Percentiles rank a stretch among this genome's conserved stretches.
phyloP scores from a whole-genome alignment of 2,797 vertebrate genomes.

The Chelon labrosus region DNA sequence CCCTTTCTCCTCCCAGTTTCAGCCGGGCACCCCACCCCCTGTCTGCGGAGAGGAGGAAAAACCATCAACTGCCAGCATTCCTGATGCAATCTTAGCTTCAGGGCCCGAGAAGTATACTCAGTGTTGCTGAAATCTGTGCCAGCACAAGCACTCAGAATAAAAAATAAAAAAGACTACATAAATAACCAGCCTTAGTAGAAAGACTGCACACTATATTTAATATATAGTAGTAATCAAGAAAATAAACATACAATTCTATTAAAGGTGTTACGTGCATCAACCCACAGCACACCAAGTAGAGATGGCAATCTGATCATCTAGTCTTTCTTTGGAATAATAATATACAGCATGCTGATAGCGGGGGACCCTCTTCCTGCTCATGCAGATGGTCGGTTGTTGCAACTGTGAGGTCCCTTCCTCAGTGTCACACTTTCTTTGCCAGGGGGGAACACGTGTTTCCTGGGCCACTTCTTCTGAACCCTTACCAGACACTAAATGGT shows the following conservation, averaged over 20 bases:
- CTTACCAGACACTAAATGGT: background rate
- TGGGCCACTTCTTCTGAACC: constrained; percentile 23
- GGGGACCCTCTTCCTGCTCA: constrained; percentile 53
- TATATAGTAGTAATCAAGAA: background rate
- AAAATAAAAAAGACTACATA: background rate
- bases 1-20: constrained; percentile 70
- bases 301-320: background rate
- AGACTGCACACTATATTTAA: background rate
- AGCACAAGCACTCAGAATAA: background rate
- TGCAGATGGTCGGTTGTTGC: constrained; percentile 73
- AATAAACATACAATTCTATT: background rate
- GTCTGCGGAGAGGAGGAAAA: constrained; percentile 54
- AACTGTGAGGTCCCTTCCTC: constrained; percentile 61
- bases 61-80: constrained; percentile 51
- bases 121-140: background rate
- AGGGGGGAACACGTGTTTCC: constrained; percentile 28
- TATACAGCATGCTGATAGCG: background rate
- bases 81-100: constrained; percentile 64
- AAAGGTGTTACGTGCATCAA: background rate
- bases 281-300: background rate
- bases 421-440: constrained; percentile 55
- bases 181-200: background rate
- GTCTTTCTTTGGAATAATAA: constrained; percentile 13
- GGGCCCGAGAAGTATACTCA: background rate
- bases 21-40: constrained; percentile 65